Base-by-base conservation (phyloP, 2,888 invertebrate genomes). In the Trachelus tabidus region DNA sequence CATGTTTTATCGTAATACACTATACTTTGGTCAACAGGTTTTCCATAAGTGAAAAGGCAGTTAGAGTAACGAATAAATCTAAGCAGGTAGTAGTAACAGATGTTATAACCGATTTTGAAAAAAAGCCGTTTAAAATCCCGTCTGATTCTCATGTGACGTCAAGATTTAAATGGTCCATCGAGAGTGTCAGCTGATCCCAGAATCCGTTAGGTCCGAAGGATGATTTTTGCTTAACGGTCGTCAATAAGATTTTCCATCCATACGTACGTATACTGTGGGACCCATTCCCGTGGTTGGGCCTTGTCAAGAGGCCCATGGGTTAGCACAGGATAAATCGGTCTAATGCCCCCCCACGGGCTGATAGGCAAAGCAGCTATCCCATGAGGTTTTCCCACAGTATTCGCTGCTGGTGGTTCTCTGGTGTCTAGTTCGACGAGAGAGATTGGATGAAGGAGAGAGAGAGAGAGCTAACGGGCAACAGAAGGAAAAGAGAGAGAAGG, bases 331-430 rank as follows among this genome's bases (percentile, higher is more conserved):
- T 56, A 56, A 56, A 56, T 56, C 56, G 56, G 56, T 23, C 56
- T 56, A 75, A 75, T 74, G 37, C 74, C 78, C 78, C 78, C 78
- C 78, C 78, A 76, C 75, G 78, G 76, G 71, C 71, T 83, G 88
- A 90, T 90, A 89, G 88, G 88, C 89, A 89, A 88, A 89, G 83
- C 85, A 87, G 86, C 78, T 76, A 77, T 71, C 71, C 71, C 34
- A 31, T 34, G 80, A 68, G 80, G 73, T 82, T 86, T 90, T 90
- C 87, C 86, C 87, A 87, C 87, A 88, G 88, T 87, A 85, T 89
- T 88, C 85, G 90, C 88, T 89, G 89, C 88, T 89, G 88, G 89
- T 86, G 84, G 56, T 56, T 56, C 78, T 79, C 75, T 69, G 73
- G 68, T 75, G 73, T 34, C 68, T 34, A 71, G 31, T 71, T 71